phyloP scores from a whole-genome alignment of 1,140 invertebrate species.

The Portunus trituberculatus region DNA sequence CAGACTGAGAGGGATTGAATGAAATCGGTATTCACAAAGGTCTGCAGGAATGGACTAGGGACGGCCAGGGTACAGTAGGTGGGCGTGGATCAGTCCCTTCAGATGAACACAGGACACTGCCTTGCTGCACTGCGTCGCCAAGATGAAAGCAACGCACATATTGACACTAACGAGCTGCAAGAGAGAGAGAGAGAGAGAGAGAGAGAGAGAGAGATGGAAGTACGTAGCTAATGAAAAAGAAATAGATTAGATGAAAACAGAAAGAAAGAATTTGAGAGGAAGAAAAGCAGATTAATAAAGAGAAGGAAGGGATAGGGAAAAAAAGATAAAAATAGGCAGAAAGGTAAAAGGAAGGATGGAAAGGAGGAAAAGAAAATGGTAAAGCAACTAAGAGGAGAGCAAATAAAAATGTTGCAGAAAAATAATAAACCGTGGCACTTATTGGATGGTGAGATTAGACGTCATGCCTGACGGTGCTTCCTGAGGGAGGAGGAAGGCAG shows the following conservation, averaged over 20 bases:
- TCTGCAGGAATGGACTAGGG: too few relatives aligned
- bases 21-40: too few relatives aligned
- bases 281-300: neutral
- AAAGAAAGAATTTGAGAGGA: neutral
- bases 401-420: neutral
- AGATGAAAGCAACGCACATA: too few relatives aligned
- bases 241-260: neutral
- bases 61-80: too few relatives aligned
- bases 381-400: neutral
- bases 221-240: too few relatives aligned
- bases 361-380: neutral
- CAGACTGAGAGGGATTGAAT: too few relatives aligned
- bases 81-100: too few relatives aligned
- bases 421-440: too few relatives aligned
- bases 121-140: too few relatives aligned
- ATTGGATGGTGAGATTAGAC: too few relatives aligned
- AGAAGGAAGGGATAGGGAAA: neutral
- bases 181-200: constrained; percentile 20
- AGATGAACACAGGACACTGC: too few relatives aligned
- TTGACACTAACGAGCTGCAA: neutral
- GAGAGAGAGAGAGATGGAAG: constrained; percentile 4
- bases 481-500: neutral
- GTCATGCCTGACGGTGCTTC: neutral
- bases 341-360: neutral
- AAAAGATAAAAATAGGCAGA: neutral